These are phyloP conservation scores for Gryllus longicercus DNA, from an alignment of 2,888 invertebrate genomes.

Conservation along the genomic window DNA sequence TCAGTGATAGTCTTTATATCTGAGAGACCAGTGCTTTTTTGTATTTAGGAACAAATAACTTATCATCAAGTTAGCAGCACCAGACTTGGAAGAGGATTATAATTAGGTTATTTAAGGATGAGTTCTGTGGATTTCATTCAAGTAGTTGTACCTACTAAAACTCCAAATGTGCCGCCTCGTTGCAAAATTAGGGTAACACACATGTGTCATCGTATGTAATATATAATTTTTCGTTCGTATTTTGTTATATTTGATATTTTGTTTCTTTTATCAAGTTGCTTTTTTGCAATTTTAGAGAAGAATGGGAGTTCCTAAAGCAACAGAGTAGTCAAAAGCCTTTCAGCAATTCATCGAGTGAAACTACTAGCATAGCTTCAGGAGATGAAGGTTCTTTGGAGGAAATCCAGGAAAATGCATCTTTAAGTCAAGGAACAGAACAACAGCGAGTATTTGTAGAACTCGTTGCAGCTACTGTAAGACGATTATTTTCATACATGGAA, in stretches of 20 bases:
- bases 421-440: constrained; percentile 59
- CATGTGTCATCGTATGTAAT: constrained; percentile 86
- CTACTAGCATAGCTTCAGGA: constrained; percentile 43
- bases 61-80: constrained; percentile 79
- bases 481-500: constrained; percentile 77
- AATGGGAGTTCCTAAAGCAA: constrained; percentile 82
- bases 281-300: no score
- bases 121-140: constrained; percentile 93
- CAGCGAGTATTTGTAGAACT: constrained; percentile 77
- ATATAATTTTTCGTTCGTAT: not conserved
- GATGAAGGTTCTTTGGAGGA: constrained; percentile 42
- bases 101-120: constrained; percentile 93
- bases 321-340: constrained; percentile 36
- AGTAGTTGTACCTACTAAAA: constrained; percentile 85
- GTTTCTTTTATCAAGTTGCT: not conserved
- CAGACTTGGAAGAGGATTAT: constrained; percentile 80
- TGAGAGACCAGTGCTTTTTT: constrained; percentile 23
- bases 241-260: not conserved
- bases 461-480: constrained; percentile 68
- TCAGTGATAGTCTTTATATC: no score
- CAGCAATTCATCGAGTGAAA: constrained; percentile 29
- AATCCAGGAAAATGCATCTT: constrained; percentile 44
- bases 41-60: constrained; percentile 54
- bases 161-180: constrained; percentile 93
- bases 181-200: constrained; percentile 87